Conservation (phyloP, 2,113 vertebrate genomes). For the Corydoras sp. region DNA sequence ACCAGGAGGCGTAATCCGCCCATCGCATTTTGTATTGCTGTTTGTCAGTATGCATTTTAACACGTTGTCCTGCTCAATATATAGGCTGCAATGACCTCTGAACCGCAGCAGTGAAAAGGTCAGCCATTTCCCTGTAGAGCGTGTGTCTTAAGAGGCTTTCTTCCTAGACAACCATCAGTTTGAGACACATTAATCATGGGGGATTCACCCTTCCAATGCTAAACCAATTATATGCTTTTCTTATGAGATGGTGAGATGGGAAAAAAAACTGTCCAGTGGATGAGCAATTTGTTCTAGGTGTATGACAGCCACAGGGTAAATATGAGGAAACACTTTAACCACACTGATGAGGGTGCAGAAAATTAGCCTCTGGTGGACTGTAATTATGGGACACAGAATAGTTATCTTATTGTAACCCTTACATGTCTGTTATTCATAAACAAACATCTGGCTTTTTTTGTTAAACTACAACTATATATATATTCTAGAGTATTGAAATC, state of each 20-base stretch:
- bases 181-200: constrained; percentile 42
- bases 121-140: constrained; percentile 19
- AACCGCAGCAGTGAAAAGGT: constrained; percentile 32
- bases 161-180: constrained; percentile 37
- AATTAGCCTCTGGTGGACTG: too few species aligned
- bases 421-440: too few species aligned
- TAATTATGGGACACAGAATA: too few species aligned
- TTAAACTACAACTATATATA: too few species aligned
- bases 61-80: constrained; percentile 22
- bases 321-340: background rate
- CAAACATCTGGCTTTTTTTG: too few species aligned
- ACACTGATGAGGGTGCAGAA: too few species aligned
- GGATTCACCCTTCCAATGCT: constrained; percentile 21
- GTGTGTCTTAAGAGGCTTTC: constrained; percentile 27
- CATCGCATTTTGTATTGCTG: constrained; percentile 18
- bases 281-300: constrained; percentile 32
- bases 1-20: background rate
- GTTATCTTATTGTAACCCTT: too few species aligned
- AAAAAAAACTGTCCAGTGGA: constrained; percentile 6
- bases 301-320: constrained; percentile 25
- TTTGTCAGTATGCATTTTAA: constrained; percentile 23
- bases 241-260: constrained; percentile 14
- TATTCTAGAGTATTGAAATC: too few species aligned
- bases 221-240: constrained; percentile 39
- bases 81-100: constrained; percentile 20